Evolutionary conservation across 2,113 vertebrate genomes (phyloP), one percentile per base, ranked within the genome.

Genomic region (Ictalurus furcatus): DNA sequence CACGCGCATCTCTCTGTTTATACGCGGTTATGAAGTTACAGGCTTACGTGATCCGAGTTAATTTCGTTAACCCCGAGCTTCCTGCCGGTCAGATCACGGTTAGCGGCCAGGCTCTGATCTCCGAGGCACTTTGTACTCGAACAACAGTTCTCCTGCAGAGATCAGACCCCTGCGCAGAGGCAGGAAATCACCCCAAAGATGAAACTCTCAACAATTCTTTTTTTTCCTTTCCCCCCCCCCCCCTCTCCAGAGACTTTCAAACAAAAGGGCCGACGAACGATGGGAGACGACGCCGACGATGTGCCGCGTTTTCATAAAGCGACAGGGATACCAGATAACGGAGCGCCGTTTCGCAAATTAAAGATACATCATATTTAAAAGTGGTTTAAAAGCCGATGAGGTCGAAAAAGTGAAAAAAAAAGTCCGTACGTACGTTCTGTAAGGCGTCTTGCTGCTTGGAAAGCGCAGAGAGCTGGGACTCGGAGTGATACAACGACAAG

Each of bases 401-500:
- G 48, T 52, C 48, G 9, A 1, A 48, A 48, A 48, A 48, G 8
- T 0, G 34, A 34, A 6, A 6, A 8, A 8, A 52, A 6, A 52
- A 11, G 48, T 3, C 8, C 1, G 23, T 90, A 94, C 97, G 93
- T 93, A 98, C 97, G 0, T 97, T 97, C 89, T 96, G 96, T 90
- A 96, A 92, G 84, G 94, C 11, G 0, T 97, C 97, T 89, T 96
- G 96, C 92, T 96, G 96, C 84, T 95, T 96, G 0, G 96, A 95
- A 91, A 97, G 93, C 0, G 95, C 94, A 0, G 96, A 94, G 30
- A 97, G 96, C 94, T 97, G 97, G 1, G 97, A 97, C 92, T 98
- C 97, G 0, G 97, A 97, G 94, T 97, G 97, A 93, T 97, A 97
- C 0, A 96, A 96, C 3, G 97, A 96, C 88, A 97, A 90, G 13